phyloP scores from a whole-genome alignment of 1,140 invertebrate genomes.

The Paraescarpia echinospica region DNA sequence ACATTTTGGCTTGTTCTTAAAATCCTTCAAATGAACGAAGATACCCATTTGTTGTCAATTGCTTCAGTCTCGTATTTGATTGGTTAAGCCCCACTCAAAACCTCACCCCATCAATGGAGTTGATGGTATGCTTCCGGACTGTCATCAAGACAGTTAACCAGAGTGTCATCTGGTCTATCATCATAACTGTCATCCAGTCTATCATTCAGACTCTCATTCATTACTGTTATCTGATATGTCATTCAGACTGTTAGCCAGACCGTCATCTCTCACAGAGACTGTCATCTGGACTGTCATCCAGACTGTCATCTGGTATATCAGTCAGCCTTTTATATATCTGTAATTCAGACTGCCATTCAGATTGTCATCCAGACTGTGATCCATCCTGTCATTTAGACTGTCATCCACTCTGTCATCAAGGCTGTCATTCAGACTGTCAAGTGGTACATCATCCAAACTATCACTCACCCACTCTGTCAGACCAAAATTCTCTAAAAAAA shows the following conservation, averaged over 20 bases:
- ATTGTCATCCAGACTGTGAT: not conserved
- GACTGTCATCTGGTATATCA: too few species aligned
- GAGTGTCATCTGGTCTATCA: not conserved
- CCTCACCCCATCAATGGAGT: not conserved
- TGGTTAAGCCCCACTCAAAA: not conserved
- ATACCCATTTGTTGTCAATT: not conserved
- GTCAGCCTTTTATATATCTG: too few species aligned
- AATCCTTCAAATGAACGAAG: not conserved
- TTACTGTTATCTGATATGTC: not conserved
- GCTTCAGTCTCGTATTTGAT: not conserved
- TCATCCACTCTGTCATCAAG: not conserved
- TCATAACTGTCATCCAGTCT: not conserved
- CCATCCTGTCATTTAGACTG: not conserved
- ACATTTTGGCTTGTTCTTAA: not conserved
- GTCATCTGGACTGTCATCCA: not conserved
- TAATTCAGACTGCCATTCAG: not conserved
- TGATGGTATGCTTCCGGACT: too few species aligned
- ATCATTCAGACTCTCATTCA: too few species aligned
- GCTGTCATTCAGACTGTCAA: too few species aligned
- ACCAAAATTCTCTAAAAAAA: too few species aligned
- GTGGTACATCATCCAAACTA: too few species aligned
- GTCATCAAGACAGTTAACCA: too few species aligned
- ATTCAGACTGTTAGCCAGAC: not conserved
- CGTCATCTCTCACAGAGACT: not conserved
- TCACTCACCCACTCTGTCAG: too few species aligned